Evolutionary conservation across 2,113 vertebrate genomes (phyloP).

Genomic region (Amphiprion ocellaris): DNA sequence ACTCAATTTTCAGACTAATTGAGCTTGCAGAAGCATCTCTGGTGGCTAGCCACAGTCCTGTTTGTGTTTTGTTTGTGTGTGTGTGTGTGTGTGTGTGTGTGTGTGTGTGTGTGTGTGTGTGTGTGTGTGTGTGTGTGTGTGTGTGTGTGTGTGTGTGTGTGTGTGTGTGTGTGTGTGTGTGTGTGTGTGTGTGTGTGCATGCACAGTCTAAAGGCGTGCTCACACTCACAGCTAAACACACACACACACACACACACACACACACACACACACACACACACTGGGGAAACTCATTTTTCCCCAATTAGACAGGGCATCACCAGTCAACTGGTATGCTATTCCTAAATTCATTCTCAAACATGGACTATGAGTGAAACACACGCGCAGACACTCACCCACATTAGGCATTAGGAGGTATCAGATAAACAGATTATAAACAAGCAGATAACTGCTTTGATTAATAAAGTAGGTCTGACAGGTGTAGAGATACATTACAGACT

Average conservation of each 20-base stretch:
- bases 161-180: not conserved
- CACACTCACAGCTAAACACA: not conserved
- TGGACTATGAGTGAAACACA: conserved; percentile 23
- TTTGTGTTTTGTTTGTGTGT: conserved; percentile 30
- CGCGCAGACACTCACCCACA: not conserved
- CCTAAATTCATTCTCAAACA: conserved; percentile 43
- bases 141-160: not conserved
- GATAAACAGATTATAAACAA: conserved; percentile 8
- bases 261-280: conserved; percentile 28
- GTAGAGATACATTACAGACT: conserved; percentile 11
- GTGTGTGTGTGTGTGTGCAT: not conserved
- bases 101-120: not conserved
- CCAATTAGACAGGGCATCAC: conserved; percentile 69
- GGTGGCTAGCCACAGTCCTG: conserved; percentile 66
- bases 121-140: not conserved
- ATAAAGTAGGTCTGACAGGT: conserved; percentile 20
- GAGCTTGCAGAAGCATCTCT: conserved; percentile 74
- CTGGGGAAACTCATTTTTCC: conserved; percentile 58
- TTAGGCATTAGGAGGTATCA: conserved; percentile 4
- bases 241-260: not conserved
- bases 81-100: not conserved
- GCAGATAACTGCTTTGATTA: conserved; percentile 32
- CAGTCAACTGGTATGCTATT: conserved; percentile 52
- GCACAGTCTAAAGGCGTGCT: conserved; percentile 16
- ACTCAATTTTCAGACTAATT: conserved; percentile 81